A percentile compares a stretch with the other conserved stretches of the same genome.
Evolutionary conservation across 1,140 invertebrate genomes (phyloP).

Genomic region (Pachyrhynchus sulphureomaculatus): DNA sequence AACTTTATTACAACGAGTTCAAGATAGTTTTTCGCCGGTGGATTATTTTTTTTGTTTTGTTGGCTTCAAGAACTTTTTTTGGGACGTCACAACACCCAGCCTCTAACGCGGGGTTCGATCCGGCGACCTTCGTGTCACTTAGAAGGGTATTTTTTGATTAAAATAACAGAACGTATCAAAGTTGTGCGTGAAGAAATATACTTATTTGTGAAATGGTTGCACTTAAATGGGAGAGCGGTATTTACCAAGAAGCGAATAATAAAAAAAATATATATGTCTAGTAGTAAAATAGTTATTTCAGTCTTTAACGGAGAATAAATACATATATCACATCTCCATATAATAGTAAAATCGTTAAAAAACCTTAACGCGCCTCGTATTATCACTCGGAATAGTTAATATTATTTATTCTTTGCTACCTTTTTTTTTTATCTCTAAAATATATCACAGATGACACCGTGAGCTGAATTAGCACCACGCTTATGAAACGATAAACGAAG

Average conservation of each 20-base stretch:
- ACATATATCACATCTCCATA: constrained; percentile 51
- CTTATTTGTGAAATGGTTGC: no score
- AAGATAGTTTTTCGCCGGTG: no score
- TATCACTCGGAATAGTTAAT: constrained; percentile 50
- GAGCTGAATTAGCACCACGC: constrained; percentile 48
- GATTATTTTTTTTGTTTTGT: no score
- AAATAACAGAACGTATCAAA: no score
- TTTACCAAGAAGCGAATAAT: not conserved
- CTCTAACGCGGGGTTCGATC: no score
- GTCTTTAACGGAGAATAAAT: constrained; percentile 49
- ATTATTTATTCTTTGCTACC: constrained; percentile 49
- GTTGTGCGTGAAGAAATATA: no score
- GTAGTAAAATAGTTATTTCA: constrained; percentile 47
- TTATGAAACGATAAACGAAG: constrained; percentile 49
- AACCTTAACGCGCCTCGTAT: constrained; percentile 33
- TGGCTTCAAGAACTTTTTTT: no score
- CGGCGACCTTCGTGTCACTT: no score
- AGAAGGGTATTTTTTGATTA: no score
- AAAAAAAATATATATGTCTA: constrained; percentile 49
- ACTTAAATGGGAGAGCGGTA: no score
- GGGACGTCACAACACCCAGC: no score
- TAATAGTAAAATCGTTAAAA: constrained; percentile 37
- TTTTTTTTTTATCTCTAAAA: constrained; percentile 48
- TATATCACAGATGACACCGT: constrained; percentile 51
- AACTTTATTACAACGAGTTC: no score